phyloP scores from a whole-genome alignment of 1,140 invertebrate species.

The Drosophila ohnishii region DNA sequence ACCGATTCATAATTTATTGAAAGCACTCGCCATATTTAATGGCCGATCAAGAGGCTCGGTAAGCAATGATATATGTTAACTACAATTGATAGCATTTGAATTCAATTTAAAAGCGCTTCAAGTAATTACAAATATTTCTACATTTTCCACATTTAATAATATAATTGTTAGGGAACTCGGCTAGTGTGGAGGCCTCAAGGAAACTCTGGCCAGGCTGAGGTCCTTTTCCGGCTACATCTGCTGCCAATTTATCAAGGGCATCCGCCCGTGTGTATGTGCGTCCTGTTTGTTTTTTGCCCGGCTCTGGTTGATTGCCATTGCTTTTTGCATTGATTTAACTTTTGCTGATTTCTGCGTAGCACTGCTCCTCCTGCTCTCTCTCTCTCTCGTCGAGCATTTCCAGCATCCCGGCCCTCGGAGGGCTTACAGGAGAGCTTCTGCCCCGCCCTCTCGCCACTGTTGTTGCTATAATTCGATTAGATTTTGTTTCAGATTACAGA shows the following conservation, averaged over 20 bases:
- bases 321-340: conserved; percentile 64
- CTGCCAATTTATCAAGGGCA: conserved; percentile 42
- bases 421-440: not conserved
- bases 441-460: conserved; percentile 4
- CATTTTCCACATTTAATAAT: not conserved
- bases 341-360: conserved; percentile 59
- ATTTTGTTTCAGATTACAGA: conserved; percentile 69
- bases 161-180: not conserved
- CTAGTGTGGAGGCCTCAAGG: not conserved
- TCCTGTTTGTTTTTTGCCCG: conserved; percentile 18
- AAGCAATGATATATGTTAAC: not conserved
- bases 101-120: not conserved
- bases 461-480: conserved; percentile 68
- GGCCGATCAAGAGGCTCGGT: conserved; percentile 7
- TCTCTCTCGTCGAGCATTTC: conserved; percentile 1
- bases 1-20: conserved; percentile 25
- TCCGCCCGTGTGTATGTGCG: conserved; percentile 5
- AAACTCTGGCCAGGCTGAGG: not conserved
- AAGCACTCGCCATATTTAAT: conserved; percentile 18
- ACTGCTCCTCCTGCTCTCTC: not conserved
- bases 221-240: conserved; percentile 24
- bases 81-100: not conserved
- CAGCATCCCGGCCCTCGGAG: not conserved
- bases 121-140: not conserved
- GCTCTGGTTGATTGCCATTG: conserved; percentile 49